phyloP scores from a whole-genome alignment of 2,888 invertebrate species.

The Teinopalpus imperialis region DNA sequence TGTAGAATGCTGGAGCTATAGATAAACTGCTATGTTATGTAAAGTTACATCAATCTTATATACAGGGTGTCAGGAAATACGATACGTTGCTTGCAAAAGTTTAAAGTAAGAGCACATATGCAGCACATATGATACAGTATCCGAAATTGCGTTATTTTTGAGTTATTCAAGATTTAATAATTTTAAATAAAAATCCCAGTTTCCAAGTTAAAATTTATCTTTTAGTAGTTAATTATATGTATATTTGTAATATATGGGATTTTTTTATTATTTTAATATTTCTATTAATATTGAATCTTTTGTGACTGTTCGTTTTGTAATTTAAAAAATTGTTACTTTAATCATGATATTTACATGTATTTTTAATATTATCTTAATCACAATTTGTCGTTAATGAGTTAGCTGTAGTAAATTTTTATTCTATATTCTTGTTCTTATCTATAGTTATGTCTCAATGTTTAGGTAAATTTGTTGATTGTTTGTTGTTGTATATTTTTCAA shows the following conservation, averaged over 20 bases:
- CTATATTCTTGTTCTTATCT: conserved; percentile 20
- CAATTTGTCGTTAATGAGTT: conserved; percentile 18
- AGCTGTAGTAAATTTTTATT: conserved; percentile 26
- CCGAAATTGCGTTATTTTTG: too few relatives aligned
- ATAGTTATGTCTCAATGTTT: conserved; percentile 20
- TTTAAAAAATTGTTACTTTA: conserved; percentile 3
- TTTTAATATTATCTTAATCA: conserved; percentile 7
- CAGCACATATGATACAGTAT: too few relatives aligned
- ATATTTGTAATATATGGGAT: conserved; percentile 24
- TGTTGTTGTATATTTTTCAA: conserved; percentile 41
- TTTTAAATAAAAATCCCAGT: too few relatives aligned
- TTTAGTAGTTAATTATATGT: too few relatives aligned
- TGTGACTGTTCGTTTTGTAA: neutral
- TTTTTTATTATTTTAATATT: conserved; percentile 25
- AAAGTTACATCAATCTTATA: too few relatives aligned
- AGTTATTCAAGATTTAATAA: too few relatives aligned
- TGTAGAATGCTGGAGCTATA: too few relatives aligned
- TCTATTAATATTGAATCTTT: conserved; percentile 6
- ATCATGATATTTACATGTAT: conserved; percentile 11
- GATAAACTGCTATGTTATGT: too few relatives aligned
- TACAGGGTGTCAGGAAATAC: too few relatives aligned
- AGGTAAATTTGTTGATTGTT: conserved; percentile 49
- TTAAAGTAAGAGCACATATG: too few relatives aligned
- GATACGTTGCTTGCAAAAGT: too few relatives aligned
- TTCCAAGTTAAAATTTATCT: too few relatives aligned